Evolutionary conservation across 2,113 vertebrate species (phyloP).

Genomic region (Prinia subflava): DNA sequence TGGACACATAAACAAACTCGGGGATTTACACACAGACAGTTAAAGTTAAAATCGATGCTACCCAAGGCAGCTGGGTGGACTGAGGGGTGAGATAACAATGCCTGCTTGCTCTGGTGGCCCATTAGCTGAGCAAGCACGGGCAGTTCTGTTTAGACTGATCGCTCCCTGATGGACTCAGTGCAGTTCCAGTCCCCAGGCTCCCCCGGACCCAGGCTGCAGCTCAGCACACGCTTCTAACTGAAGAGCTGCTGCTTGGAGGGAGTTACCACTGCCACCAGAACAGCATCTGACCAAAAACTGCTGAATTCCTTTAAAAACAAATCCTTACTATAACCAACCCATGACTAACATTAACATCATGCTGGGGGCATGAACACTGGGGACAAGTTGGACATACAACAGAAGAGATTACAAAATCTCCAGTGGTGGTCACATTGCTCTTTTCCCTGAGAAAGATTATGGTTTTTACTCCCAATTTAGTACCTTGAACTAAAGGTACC

Average conservation of each 20-base stretch:
- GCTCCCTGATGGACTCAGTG: not conserved
- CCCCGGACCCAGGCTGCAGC: not conserved
- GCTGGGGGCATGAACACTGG: no score
- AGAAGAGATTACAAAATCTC: not conserved
- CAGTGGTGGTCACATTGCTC: not conserved
- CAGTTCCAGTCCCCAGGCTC: not conserved
- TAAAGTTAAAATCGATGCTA: not conserved
- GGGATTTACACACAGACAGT: not conserved
- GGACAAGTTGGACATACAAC: not conserved
- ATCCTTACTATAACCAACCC: not conserved
- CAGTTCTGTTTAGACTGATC: not conserved
- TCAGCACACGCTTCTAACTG: not conserved
- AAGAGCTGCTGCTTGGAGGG: not conserved
- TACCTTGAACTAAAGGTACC: not conserved
- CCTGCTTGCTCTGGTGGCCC: not conserved
- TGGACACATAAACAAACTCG: not conserved
- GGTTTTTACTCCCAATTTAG: not conserved
- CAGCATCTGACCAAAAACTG: not conserved
- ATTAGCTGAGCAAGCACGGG: not conserved
- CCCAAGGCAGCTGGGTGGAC: not conserved
- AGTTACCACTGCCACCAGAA: not conserved
- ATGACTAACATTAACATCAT: not conserved
- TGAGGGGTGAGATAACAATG: not conserved
- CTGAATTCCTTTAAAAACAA: not conserved
- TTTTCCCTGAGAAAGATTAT: not conserved